Evolutionary conservation across 2,888 invertebrate species (phyloP), one percentile per base, ranked within the genome.

Genomic region (Hirtodrosophila alboralis): DNA sequence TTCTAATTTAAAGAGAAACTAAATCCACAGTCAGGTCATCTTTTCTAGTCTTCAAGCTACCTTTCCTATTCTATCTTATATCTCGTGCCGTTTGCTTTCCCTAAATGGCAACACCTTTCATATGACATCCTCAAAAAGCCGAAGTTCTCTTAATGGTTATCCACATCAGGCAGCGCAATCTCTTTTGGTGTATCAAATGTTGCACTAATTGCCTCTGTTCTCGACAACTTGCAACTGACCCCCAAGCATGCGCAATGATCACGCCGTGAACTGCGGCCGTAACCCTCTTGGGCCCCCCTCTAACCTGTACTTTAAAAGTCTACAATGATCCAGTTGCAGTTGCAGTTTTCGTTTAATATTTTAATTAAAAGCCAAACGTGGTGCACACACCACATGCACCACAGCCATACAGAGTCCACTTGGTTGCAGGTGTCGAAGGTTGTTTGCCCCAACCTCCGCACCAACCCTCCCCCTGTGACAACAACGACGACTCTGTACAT

Each of bases 391-490:
- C 78, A 77, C 81, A 80, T 75, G 80, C 60, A 4, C 31, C 30
- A 18, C 12, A 10, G 38, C 16, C n/a, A 14, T 28, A 10, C 38
- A 37, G 10, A 12, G 47, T n/a, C 52, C 3, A 58, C 57, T 65
- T 70, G 54, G 75, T 65, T 84, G 80, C 81, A 79, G 79, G 79
- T 80, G 79, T 80, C 84, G 79, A 84, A 84, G 84, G 84, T 80
- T 79, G 84, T 80, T 64, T 44, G 36, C 52, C 53, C 37, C 47
- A 34, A 13, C 62, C 28, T 13, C 38, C 5, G 18, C n/a, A n/a
- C 18, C 18, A 18, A 7, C 5, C 27, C 51, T 37, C 47, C 31
- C 14, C 13, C 7, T 30, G 26, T n/a, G n/a, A n/a, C n/a, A n/a
- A 23, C 23, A 8, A 23, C 23, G 23, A 23, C 41, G 27, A 38